phyloP scores from a whole-genome alignment of 2,113 vertebrate genomes.

The Triplophysa tibetana region DNA sequence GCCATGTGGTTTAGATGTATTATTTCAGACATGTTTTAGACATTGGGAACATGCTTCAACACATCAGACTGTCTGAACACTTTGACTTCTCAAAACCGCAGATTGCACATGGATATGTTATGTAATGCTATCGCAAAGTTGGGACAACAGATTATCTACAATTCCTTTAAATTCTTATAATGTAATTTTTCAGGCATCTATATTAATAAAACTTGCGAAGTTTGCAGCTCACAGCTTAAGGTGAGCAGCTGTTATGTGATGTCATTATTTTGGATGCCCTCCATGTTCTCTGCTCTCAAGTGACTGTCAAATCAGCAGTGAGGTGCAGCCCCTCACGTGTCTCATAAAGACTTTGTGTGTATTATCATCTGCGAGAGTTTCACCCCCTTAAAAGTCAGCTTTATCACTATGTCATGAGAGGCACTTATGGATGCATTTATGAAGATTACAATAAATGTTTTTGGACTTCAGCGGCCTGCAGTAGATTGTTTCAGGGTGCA shows the following conservation, averaged over 20 bases:
- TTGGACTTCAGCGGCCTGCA: not conserved
- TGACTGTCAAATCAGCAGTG: constrained; percentile 47
- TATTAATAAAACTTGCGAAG: not conserved
- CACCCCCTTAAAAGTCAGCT: not conserved
- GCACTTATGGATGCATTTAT: not conserved
- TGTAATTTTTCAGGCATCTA: not conserved
- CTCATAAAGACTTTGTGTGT: not conserved
- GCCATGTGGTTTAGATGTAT: constrained; percentile 21
- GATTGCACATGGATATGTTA: constrained; percentile 18
- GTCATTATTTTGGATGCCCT: constrained; percentile 13
- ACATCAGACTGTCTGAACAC: constrained; percentile 22
- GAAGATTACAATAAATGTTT: not conserved
- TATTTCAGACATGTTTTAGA: not conserved
- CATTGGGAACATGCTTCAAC: constrained; percentile 17
- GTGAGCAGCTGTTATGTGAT: constrained; percentile 5
- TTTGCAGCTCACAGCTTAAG: not conserved
- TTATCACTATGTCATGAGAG: not conserved
- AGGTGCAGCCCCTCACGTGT: constrained; percentile 32
- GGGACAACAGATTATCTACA: not conserved
- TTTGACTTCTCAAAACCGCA: constrained; percentile 42
- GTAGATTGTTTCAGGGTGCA: not conserved
- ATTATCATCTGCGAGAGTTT: not conserved
- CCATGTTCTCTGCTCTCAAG: constrained; percentile 41
- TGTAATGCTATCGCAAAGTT: constrained; percentile 23
- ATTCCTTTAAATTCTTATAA: not conserved